A percentile compares a stretch with the other conserved stretches of the same genome.
Conservation (phyloP, 2,888 invertebrate species). For the Cheilosia impressa region DNA sequence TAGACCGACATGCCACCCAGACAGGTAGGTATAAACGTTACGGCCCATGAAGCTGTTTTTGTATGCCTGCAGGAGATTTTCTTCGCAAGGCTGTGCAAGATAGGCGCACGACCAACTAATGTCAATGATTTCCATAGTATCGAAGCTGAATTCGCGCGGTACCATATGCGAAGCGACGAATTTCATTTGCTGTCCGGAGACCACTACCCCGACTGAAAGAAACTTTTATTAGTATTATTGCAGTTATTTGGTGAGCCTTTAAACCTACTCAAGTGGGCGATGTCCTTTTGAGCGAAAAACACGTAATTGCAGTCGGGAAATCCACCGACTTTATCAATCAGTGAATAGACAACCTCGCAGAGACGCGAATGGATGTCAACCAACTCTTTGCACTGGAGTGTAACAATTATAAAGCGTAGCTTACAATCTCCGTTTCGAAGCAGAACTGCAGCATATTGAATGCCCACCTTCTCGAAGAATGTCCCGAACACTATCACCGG, state of each 20-base stretch:
- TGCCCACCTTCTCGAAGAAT: conserved; percentile 71
- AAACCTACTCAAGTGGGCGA: conserved; percentile 78
- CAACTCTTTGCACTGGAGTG: conserved; percentile 76
- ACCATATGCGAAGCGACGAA: conserved; percentile 77
- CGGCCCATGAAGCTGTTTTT: conserved; percentile 76
- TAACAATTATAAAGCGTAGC: conserved; percentile 76
- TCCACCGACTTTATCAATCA: conserved; percentile 78
- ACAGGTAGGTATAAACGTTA: conserved; percentile 75
- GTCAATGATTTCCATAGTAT: conserved; percentile 78
- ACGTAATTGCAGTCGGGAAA: conserved; percentile 79
- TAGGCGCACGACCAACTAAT: conserved; percentile 76
- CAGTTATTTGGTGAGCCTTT: not conserved
- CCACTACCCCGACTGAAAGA: conserved; percentile 77
- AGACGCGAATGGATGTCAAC: conserved; percentile 79
- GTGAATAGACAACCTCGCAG: conserved; percentile 78
- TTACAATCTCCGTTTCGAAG: conserved; percentile 75
- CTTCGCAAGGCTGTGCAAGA: conserved; percentile 70
- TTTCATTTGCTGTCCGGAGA: conserved; percentile 61
- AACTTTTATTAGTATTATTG: not conserved
- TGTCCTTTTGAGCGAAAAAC: conserved; percentile 77
- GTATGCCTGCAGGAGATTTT: conserved; percentile 76
- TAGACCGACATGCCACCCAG: conserved; percentile 70
- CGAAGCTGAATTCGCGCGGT: conserved; percentile 74
- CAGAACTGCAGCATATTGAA: conserved; percentile 78
- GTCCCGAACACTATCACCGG: conserved; percentile 80